These are phyloP conservation scores for Romanogobio albipinnatus DNA, from an alignment of 2,113 vertebrate genomes.

Conservation along the genomic window DNA sequence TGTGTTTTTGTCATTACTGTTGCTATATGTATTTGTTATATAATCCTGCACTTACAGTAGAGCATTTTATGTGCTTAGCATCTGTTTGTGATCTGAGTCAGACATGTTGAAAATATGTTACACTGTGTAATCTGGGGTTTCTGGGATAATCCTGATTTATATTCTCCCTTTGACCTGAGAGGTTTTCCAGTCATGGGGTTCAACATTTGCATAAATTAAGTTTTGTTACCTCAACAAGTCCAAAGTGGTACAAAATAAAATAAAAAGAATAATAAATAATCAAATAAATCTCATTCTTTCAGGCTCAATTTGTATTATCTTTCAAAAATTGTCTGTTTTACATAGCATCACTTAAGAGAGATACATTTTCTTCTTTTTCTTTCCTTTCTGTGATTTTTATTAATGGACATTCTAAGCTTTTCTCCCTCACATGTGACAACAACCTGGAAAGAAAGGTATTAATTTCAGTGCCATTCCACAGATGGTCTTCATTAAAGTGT, in stretches of 20 bases:
- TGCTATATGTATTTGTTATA: conserved; percentile 43
- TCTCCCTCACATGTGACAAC: conserved; percentile 35
- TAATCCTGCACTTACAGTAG: conserved; percentile 49
- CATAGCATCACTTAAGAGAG: neutral
- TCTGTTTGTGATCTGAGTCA: conserved; percentile 38
- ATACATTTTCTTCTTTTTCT: conserved; percentile 36
- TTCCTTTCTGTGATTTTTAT: conserved; percentile 25
- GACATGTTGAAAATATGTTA: conserved; percentile 34
- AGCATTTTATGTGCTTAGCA: conserved; percentile 35
- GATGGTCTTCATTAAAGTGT: conserved; percentile 58
- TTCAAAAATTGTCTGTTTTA: neutral
- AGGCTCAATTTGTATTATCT: neutral
- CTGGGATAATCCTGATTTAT: conserved; percentile 27
- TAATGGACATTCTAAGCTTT: conserved; percentile 48
- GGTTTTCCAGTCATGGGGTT: conserved; percentile 26
- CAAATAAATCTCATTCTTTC: neutral
- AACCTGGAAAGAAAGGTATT: conserved; percentile 48
- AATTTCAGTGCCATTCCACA: conserved; percentile 56
- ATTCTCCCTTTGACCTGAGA: conserved; percentile 2
- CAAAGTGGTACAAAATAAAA: neutral
- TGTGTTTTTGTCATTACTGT: conserved; percentile 41
- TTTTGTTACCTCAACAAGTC: conserved; percentile 9
- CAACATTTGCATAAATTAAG: conserved; percentile 18
- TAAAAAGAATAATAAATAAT: too few species aligned
- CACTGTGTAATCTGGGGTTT: conserved; percentile 16